Evolutionary conservation across 2,113 vertebrate species (phyloP).

Genomic region (Tricholaema leucomelas): DNA sequence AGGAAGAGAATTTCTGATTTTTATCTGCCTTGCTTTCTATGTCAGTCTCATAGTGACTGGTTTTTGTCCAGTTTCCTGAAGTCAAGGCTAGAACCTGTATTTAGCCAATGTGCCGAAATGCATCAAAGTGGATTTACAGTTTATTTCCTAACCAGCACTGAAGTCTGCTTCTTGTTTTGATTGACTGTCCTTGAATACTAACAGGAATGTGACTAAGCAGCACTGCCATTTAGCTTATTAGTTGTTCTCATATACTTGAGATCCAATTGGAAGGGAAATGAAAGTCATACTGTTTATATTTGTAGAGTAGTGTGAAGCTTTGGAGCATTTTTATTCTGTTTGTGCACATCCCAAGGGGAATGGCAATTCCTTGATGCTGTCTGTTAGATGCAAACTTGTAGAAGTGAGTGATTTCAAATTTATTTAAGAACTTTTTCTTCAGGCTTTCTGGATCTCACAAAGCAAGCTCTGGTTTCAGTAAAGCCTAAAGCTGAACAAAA

Average conservation of each 20-base stretch:
- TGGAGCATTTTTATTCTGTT: background rate
- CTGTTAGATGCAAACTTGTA: background rate
- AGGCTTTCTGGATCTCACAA: background rate
- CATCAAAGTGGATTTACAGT: background rate
- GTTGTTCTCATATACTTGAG: background rate
- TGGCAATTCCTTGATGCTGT: background rate
- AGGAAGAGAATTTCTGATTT: background rate
- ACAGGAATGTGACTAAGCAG: conserved; percentile 13
- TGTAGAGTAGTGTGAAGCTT: background rate
- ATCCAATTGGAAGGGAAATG: conserved; percentile 18
- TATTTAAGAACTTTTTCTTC: background rate
- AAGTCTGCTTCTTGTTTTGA: conserved; percentile 24
- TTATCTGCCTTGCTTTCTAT: background rate
- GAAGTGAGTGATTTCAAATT: background rate
- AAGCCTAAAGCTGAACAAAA: background rate
- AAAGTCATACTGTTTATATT: conserved; percentile 15
- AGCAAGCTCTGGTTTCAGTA: background rate
- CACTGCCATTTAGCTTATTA: conserved; percentile 16
- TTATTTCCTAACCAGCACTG: background rate
- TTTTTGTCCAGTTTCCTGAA: conserved; percentile 32
- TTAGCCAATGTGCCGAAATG: background rate
- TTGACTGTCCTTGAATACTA: background rate
- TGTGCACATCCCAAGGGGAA: background rate
- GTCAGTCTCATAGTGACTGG: background rate
- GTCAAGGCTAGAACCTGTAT: background rate